Evolutionary conservation across 2,797 vertebrate genomes (phyloP), one percentile per base, ranked within the genome.

Genomic region (Falco concolor): DNA sequence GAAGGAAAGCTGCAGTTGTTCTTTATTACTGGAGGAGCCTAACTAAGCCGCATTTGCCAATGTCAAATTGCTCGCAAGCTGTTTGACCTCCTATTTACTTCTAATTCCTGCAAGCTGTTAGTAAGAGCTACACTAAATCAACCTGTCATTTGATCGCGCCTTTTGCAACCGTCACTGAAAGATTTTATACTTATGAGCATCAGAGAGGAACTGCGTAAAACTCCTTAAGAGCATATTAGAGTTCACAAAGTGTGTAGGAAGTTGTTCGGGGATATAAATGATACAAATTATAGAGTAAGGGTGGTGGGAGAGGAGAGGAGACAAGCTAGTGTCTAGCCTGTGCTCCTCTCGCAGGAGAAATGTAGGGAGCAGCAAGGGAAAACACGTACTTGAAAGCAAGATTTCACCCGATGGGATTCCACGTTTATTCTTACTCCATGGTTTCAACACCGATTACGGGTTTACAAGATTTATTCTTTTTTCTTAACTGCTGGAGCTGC

Each of bases 11-110:
- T 28, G 18, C 10, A 3, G 61, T 92, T 47, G 73, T 95, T 87
- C 86, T 93, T 95, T 89, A 93, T 94, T 96, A 96, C 91, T 88
- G 93, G 94, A 97, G 93, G 85, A 93, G 86, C 95, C 93, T 93
- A 97, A 97, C 90, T 82, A 97, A 97, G 95, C 91, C 45, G 36
- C 54, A 84, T 95, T 97, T 96, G 95, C 96, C 96, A 92, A 94
- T 95, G 96, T 97, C 96, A 97, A 96, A 96, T 97, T 96, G 95
- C 93, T 91, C 25, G 56, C 6, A 75, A 95, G 93, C 91, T 74
- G 44, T 95, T 97, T 98, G 97, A 97, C 97, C 97, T 96, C 88
- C 49, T 97, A 95, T 97, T 97, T 97, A 97, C 95, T 96, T 97
- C 96, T 98, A 93, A 97, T 98, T 97, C 96, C 94, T 97, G 89